Base-by-base conservation (phyloP, 2,113 vertebrate genomes). In the Pionites leucogaster region DNA sequence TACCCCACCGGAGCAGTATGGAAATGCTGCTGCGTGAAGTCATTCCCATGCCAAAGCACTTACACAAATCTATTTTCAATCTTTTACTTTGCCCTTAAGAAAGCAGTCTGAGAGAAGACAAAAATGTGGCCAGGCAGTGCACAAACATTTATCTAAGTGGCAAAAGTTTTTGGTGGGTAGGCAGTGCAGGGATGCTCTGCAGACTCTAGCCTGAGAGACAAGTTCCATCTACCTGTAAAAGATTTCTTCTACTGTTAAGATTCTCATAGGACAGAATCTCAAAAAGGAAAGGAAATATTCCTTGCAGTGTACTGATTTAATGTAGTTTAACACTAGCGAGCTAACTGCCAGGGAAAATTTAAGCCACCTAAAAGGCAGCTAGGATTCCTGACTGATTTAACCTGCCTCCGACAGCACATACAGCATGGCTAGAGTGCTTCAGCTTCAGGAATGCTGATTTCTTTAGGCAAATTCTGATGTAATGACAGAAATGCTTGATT, bases 401-500 rank as follows among this genome's bases (percentile, higher is more conserved):
- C 76, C 57, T 89, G 55, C 47, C 39, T 86, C 33, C 0, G 0
- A 64, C 39, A 87, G 52, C 57, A 68, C 7, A 0, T 20, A 19
- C 41, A 47, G 49, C 31, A 17, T 42, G 27, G 42, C 39, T 69
- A 8, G 27, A 89, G 60, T 44, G 41, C 57, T 89, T 13, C 55
- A 68, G 81, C 27, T 87, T 82, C 41, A 79, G 65, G 29, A 89
- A 79, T 72, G 64, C 47, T 86, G 55, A 57, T 92, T 95, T 95
- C 69, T 92, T 79, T 71, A 80, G 70, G 65, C 65, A 89, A 87
- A 92, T 69, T 79, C 52, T 79, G 77, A 92, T 65, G 24, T 82
- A 82, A 89, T 79, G 39, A 79, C 60, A 68, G 80, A 96, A 89
- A 25, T 85, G 17, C 63, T 70, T 89, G 52, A 62, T 92, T 93